Conservation (phyloP, 2,113 vertebrate genomes). For the Sorex araneus region DNA sequence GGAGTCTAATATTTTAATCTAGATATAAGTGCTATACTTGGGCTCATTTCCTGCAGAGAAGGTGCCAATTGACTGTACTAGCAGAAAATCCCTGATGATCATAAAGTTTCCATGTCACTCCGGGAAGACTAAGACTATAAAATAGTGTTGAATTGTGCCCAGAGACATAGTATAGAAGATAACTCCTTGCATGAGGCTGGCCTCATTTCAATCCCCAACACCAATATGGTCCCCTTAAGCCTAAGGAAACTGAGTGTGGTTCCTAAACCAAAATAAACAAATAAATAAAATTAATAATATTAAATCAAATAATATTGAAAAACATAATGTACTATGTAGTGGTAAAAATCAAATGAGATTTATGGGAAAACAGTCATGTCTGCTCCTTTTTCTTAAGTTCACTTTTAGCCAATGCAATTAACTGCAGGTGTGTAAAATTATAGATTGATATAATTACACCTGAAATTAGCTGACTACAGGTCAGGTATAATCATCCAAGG, state of each 20-base stretch:
- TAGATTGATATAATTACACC: constrained; percentile 40
- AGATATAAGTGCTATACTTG: neutral
- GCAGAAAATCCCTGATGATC: neutral
- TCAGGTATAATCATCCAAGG: constrained; percentile 56
- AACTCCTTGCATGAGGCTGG: no score
- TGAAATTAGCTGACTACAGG: constrained; percentile 63
- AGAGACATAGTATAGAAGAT: no score
- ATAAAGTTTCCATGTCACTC: neutral
- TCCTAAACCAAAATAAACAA: no score
- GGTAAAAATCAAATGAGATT: neutral
- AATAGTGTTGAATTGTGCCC: neutral
- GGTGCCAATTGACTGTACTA: constrained; percentile 30
- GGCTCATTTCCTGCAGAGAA: neutral
- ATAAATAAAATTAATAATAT: no score
- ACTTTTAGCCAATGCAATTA: constrained; percentile 59
- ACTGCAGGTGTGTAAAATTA: constrained; percentile 64
- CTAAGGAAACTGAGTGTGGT: no score
- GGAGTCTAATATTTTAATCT: constrained; percentile 40
- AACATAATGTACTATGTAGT: neutral
- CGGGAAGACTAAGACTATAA: constrained; percentile 42
- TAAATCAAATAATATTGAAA: constrained; percentile 29
- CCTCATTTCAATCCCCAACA: no score
- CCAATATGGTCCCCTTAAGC: no score
- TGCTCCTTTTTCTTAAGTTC: constrained; percentile 1
- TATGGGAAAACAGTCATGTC: neutral